These are phyloP conservation scores for Elephas maximus DNA, from an alignment of 2,113 vertebrate genomes.

Conservation along the genomic window DNA sequence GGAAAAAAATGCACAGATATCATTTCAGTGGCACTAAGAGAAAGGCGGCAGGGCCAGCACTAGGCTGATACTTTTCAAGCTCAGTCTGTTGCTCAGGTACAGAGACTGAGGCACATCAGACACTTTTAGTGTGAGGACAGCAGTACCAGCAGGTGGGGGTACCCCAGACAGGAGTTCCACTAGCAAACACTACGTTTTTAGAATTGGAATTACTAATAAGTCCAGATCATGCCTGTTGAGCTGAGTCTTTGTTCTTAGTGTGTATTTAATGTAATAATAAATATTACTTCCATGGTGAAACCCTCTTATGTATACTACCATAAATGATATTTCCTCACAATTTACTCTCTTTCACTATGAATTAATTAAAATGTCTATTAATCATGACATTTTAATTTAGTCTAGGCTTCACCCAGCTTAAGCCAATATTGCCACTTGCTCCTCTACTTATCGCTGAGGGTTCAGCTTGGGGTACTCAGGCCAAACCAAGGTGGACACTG, in stretches of 20 bases:
- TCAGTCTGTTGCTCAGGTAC: neutral
- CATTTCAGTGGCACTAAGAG: neutral
- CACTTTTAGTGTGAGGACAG: neutral
- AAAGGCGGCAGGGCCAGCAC: neutral
- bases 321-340: neutral
- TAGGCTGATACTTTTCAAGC: neutral
- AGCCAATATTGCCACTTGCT: neutral
- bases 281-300: neutral
- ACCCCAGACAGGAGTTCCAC: conserved; percentile 1
- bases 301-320: neutral
- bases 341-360: conserved; percentile 20
- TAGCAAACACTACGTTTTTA: neutral
- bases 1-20: no score
- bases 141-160: neutral
- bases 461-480: neutral
- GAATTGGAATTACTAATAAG: conserved; percentile 11
- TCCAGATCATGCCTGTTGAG: neutral
- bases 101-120: neutral
- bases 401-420: neutral
- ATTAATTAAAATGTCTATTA: conserved; percentile 44
- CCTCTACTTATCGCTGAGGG: neutral
- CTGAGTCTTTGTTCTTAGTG: neutral
- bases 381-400: conserved; percentile 23
- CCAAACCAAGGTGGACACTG: neutral
- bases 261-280: conserved; percentile 21